A percentile compares a stretch with the other conserved stretches of the same genome.
Evolutionary conservation across 1,140 invertebrate genomes (phyloP).

Genomic region (Armadillidium nasatum): DNA sequence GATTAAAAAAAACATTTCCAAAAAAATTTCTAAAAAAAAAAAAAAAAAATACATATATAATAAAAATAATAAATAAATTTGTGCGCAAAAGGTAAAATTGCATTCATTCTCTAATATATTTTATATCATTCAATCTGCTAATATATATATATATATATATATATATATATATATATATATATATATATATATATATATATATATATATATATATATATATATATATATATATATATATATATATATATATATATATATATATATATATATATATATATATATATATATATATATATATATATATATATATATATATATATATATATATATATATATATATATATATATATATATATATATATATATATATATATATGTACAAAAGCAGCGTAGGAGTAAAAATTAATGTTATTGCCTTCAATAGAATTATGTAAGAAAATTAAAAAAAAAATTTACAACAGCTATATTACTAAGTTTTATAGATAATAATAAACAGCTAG

Average conservation of each 20-base stretch:
- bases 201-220: background rate
- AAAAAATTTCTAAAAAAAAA: no score
- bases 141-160: slow-evolving; percentile 14
- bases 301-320: background rate
- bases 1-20: no score
- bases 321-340: slow-evolving; percentile 4
- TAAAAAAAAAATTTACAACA: no score
- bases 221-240: slow-evolving; percentile 5
- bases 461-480: no score
- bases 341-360: slow-evolving; percentile 11
- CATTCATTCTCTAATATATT: no score
- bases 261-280: slow-evolving; percentile 10
- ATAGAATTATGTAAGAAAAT: no score
- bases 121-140: no score
- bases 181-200: background rate
- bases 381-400: background rate
- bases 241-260: slow-evolving; percentile 14
- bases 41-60: no score
- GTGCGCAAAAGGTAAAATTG: no score
- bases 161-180: slow-evolving; percentile 10
- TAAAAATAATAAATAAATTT: no score
- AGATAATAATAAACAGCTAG: no score
- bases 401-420: no score
- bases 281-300: slow-evolving; percentile 15
- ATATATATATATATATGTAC: slow-evolving; percentile 10